These are phyloP conservation scores for Leucophora obtusa DNA, from an alignment of 2,888 invertebrate genomes.

Conservation along the genomic window DNA sequence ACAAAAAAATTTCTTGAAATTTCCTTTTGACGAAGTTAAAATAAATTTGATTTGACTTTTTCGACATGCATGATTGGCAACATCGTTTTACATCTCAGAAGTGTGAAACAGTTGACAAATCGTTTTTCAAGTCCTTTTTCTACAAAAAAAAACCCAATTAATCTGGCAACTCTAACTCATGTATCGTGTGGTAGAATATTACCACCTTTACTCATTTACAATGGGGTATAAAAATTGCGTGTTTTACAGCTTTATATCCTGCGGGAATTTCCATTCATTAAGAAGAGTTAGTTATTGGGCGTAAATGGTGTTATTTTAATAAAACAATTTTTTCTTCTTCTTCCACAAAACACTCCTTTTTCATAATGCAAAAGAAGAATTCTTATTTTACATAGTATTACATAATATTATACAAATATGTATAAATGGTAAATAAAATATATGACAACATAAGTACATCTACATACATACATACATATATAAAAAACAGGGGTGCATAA, in stretches of 20 bases:
- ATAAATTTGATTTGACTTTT: too few relatives aligned
- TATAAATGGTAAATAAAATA: slow-evolving; percentile 25
- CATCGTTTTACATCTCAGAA: too few relatives aligned
- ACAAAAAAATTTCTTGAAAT: too few relatives aligned
- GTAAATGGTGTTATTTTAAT: slow-evolving; percentile 52
- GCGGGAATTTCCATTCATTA: slow-evolving; percentile 37
- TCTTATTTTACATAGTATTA: slow-evolving; percentile 41
- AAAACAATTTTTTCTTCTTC: slow-evolving; percentile 9
- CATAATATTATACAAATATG: not conserved
- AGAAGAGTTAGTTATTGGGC: slow-evolving; percentile 23
- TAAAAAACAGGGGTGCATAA: slow-evolving; percentile 57
- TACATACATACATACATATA: not conserved
- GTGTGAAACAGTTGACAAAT: too few relatives aligned
- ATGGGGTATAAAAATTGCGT: slow-evolving; percentile 9
- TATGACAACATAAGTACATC: not conserved
- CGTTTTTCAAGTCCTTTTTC: not conserved
- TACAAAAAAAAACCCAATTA: not conserved
- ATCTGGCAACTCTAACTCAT: not conserved
- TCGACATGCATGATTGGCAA: too few relatives aligned
- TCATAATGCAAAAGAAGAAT: slow-evolving; percentile 18
- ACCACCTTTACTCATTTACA: not conserved
- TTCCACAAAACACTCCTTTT: slow-evolving; percentile 22
- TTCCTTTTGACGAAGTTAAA: too few relatives aligned
- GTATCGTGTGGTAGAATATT: not conserved
- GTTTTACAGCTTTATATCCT: slow-evolving; percentile 36